Evolutionary conservation across 2,113 vertebrate species (phyloP).

Genomic region (Oreochromis tanganicae): DNA sequence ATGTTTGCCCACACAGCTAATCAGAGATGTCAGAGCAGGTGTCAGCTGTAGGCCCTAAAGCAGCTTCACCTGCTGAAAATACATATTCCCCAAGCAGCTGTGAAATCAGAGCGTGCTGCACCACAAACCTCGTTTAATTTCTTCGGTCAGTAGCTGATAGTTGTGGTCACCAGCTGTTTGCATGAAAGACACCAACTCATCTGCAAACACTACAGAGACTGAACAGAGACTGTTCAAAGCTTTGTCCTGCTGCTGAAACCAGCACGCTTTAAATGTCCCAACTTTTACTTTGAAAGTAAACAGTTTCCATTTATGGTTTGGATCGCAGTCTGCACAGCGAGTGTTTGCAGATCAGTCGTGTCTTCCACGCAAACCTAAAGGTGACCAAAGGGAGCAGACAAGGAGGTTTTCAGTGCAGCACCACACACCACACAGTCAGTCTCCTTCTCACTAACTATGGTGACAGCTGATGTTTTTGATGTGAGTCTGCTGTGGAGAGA

Average conservation of each 20-base stretch:
- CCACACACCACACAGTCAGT: background rate
- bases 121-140: background rate
- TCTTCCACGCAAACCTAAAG: background rate
- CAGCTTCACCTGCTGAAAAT: background rate
- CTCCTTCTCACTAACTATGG: accelerated
- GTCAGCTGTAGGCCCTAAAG: background rate
- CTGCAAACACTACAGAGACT: background rate
- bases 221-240: background rate
- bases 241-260: background rate
- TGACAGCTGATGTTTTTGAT: background rate
- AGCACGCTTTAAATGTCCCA: background rate
- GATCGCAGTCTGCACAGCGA: background rate
- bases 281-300: background rate
- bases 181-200: background rate
- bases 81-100: background rate
- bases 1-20: background rate
- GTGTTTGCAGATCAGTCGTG: background rate
- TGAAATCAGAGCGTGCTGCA: background rate
- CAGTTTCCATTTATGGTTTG: background rate
- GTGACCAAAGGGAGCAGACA: background rate
- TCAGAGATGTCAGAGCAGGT: background rate
- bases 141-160: background rate
- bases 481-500: background rate
- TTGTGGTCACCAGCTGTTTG: background rate
- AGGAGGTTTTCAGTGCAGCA: background rate